Evolutionary conservation across 2,797 vertebrate species (phyloP).

Genomic region (Melanotaenia trifasciata): DNA sequence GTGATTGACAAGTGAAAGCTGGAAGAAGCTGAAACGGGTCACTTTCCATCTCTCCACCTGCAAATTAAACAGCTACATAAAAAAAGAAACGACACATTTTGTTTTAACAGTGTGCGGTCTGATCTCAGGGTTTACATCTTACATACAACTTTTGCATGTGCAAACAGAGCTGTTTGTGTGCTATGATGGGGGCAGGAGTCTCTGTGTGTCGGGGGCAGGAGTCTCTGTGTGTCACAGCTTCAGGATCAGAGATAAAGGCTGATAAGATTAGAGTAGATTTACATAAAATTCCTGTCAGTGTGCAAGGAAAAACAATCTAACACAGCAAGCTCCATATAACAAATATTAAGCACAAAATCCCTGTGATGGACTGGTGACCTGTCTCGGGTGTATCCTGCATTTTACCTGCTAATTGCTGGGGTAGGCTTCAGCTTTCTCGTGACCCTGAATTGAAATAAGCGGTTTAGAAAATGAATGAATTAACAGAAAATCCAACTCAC

Average conservation of each 20-base stretch:
- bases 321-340: not conserved
- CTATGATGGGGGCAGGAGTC: not conserved
- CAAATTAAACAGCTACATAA: not conserved
- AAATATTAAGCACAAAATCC: not conserved
- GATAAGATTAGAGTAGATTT: slow-evolving; percentile 11
- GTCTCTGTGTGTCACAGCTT: not conserved
- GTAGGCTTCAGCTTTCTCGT: no score
- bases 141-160: not conserved
- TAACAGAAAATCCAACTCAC: not conserved
- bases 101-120: not conserved
- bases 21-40: slow-evolving; percentile 24
- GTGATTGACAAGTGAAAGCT: slow-evolving; percentile 15
- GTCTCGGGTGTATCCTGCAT: no score
- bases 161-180: not conserved
- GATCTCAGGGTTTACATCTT: not conserved
- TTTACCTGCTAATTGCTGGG: no score
- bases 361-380: no score
- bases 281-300: not conserved
- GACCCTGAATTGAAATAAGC: no score
- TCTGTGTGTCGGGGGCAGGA: not conserved
- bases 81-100: not conserved
- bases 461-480: no score
- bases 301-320: no score
- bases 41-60: slow-evolving; percentile 7
- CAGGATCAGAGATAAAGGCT: slow-evolving; percentile 15